Base-by-base conservation (phyloP, 2,113 vertebrate genomes). In the Pontoporia blainvillei region DNA sequence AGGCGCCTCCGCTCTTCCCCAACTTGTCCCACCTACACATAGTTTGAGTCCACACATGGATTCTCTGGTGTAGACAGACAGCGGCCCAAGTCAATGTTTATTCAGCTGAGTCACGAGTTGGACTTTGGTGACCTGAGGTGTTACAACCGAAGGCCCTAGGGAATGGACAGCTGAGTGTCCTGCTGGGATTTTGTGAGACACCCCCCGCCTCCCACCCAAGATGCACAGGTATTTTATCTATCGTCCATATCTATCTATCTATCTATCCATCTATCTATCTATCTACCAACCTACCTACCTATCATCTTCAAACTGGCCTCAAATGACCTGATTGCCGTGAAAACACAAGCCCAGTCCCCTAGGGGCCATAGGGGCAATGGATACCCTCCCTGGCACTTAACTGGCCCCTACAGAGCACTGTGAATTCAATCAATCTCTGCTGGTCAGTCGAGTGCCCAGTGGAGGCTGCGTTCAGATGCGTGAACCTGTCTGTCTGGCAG, bases 311-410 rank as follows among this genome's bases (percentile, higher is more conserved):
- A 10, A 64, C 29, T 82, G 34, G 11, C 34, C 23, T 20, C 10
- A 21, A 83, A 54, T 61, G 62, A 83, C n/a, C 67, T 67, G 8
- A 46, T 90, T 86, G 86, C 39, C 83, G 66, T 76, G 81, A 34
- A 52, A 76, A 76, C 20, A 10, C 57, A 61, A 52, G 21, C 8
- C 5, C 10, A 34, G 2, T 29, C 3, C 1, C 23, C 75, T 18
- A 46, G 57, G 72, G 2, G 12, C 46, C n/a, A 8, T 3, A 54
- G 12, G 23, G 23, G 18, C 20, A n/a, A 25, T 69, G 31, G 20
- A 10, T 27, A n/a, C 10, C 25, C 15, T 18, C 36, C 2, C 23
- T 49, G 34, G 39, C 1, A 10, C 29, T 85, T 34, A 34, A 21
- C 25, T 12, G 29, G 10, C 4, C 2, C 23, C 41, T 25, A 0